phyloP scores from a whole-genome alignment of 1,140 invertebrate species.

The Hetaerina americana region DNA sequence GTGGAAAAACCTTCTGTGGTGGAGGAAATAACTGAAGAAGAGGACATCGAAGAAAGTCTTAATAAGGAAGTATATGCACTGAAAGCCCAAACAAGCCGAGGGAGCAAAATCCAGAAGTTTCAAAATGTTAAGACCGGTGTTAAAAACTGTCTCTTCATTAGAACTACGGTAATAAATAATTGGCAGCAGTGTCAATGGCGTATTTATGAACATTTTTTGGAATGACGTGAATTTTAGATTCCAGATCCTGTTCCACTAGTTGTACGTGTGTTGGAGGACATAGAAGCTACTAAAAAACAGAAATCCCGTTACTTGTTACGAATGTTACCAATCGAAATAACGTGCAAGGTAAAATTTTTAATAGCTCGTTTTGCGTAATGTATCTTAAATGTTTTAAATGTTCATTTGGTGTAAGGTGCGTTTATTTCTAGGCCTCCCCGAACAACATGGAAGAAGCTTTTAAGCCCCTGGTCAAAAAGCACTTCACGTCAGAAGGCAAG shows the following conservation, averaged over 20 bases:
- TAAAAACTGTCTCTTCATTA: slow-evolving; percentile 74
- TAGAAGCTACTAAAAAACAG: slow-evolving; percentile 47
- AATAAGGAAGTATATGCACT: slow-evolving; percentile 24
- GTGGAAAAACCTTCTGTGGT: not conserved
- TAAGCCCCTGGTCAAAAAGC: slow-evolving; percentile 51
- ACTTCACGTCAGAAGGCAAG: slow-evolving; percentile 54
- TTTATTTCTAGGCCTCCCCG: slow-evolving; percentile 39
- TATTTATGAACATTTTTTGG: not conserved
- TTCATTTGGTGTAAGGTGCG: too few relatives aligned
- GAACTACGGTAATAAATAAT: slow-evolving; percentile 35
- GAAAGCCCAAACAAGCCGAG: slow-evolving; percentile 31
- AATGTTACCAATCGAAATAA: slow-evolving; percentile 63
- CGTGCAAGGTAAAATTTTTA: slow-evolving; percentile 45
- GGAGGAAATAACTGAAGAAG: slow-evolving; percentile 7
- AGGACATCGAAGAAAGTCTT: slow-evolving; percentile 17
- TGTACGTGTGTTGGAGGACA: slow-evolving; percentile 55
- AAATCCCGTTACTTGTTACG: slow-evolving; percentile 61
- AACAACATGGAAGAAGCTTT: slow-evolving; percentile 55
- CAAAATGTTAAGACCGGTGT: slow-evolving; percentile 57
- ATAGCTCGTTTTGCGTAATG: not conserved
- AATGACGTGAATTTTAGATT: slow-evolving; percentile 27
- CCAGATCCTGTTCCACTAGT: slow-evolving; percentile 56
- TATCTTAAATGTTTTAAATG: not conserved
- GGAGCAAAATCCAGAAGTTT: slow-evolving; percentile 25
- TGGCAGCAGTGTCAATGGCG: not conserved